Conservation (phyloP, 2,888 invertebrate species). For the Tineola bisselliella region DNA sequence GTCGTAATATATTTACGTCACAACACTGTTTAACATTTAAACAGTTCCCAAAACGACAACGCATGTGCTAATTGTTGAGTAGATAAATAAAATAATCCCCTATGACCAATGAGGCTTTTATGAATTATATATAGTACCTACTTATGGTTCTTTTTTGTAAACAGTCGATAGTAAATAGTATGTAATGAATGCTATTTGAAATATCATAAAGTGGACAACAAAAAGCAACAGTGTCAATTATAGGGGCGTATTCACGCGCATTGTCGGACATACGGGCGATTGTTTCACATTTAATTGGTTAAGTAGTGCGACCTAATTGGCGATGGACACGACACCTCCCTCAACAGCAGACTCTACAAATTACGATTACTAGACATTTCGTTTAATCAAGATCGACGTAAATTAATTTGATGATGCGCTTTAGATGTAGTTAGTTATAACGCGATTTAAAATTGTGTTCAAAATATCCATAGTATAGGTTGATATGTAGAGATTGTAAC, state of each 20-base stretch:
- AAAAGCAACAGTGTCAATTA: constrained; percentile 43
- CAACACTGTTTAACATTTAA: background rate
- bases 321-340: constrained; percentile 44
- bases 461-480: no score
- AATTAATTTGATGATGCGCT: constrained; percentile 1
- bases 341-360: background rate
- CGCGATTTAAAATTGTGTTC: background rate
- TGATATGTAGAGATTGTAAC: no score
- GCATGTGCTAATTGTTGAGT: background rate
- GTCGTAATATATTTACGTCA: background rate
- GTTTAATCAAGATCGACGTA: constrained; percentile 5
- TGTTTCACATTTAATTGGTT: constrained; percentile 64
- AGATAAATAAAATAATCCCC: constrained; percentile 56
- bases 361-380: constrained; percentile 7
- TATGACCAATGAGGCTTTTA: constrained; percentile 27
- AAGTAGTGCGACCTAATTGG: constrained; percentile 59
- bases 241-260: constrained; percentile 62
- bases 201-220: constrained; percentile 56
- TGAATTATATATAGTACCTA: constrained; percentile 22
- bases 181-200: constrained; percentile 50
- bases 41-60: constrained; percentile 1
- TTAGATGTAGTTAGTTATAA: background rate
- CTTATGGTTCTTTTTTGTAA: constrained; percentile 27
- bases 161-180: constrained; percentile 44
- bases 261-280: constrained; percentile 52